These are phyloP conservation scores for Agrochola litura DNA, from an alignment of 2,888 invertebrate genomes.

Conservation along the genomic window DNA sequence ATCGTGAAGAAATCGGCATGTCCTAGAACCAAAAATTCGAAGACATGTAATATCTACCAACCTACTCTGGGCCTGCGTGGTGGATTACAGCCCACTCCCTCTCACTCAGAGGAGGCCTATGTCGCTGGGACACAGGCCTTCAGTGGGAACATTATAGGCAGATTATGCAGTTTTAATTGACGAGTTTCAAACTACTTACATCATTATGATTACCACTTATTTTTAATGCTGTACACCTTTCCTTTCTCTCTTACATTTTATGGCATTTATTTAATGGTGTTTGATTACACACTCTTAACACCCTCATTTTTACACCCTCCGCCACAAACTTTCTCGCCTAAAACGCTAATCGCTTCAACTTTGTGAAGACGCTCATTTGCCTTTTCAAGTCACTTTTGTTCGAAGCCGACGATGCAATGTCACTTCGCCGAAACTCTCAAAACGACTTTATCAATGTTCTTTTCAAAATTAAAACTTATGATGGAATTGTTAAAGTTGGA, in stretches of 20 bases:
- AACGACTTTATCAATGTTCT: constrained; percentile 68
- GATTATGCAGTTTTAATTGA: no score
- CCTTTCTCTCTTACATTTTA: constrained; percentile 16
- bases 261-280: constrained; percentile 44
- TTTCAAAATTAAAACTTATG: constrained; percentile 68
- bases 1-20: no score
- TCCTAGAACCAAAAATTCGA: no score
- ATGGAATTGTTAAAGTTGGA: constrained; percentile 63
- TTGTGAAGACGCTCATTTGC: constrained; percentile 84
- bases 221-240: not conserved
- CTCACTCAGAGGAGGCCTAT: no score
- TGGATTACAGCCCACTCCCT: no score
- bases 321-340: constrained; percentile 69
- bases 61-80: no score
- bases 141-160: no score
- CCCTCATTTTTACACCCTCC: constrained; percentile 65
- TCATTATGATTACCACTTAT: not conserved
- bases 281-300: constrained; percentile 57
- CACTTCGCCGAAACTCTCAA: constrained; percentile 78
- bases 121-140: no score
- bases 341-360: constrained; percentile 82
- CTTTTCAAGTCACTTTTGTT: constrained; percentile 83
- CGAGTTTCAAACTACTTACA: not conserved
- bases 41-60: no score
- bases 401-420: constrained; percentile 80